These are phyloP conservation scores for Cotesia typhae DNA, from an alignment of 1,140 invertebrate genomes.

Conservation along the genomic window DNA sequence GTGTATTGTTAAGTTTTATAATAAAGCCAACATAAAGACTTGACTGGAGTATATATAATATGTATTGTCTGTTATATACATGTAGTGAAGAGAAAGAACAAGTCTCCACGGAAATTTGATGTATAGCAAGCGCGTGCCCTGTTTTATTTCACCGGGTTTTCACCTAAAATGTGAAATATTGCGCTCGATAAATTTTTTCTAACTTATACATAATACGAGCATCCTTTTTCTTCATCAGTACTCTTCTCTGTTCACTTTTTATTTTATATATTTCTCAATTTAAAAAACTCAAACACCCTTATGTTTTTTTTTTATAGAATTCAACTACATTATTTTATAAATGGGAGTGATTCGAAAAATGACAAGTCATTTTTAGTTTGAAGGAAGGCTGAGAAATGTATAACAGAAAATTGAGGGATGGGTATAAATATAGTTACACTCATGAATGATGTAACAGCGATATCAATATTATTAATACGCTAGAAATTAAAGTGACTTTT, in stretches of 20 bases:
- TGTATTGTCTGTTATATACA: not conserved
- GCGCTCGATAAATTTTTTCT: slow-evolving; percentile 66
- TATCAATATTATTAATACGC: no score
- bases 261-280: not conserved
- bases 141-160: slow-evolving; percentile 50
- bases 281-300: not conserved
- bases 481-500: no score
- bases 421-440: no score
- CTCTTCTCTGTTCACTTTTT: not conserved
- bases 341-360: not conserved
- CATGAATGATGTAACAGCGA: no score
- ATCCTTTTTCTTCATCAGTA: slow-evolving; percentile 8
- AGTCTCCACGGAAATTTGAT: slow-evolving; percentile 57
- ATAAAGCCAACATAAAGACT: slow-evolving; percentile 53
- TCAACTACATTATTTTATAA: not conserved
- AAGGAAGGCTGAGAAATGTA: no score
- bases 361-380: no score
- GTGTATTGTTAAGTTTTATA: slow-evolving; percentile 66
- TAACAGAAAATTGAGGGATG: no score
- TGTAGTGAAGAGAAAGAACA: slow-evolving; percentile 16
- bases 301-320: not conserved
- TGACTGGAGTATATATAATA: no score
- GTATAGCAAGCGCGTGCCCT: slow-evolving; percentile 63
- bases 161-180: slow-evolving; percentile 64
- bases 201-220: slow-evolving; percentile 45